A percentile compares a stretch with the other conserved stretches of the same genome.
phyloP scores from a whole-genome alignment of 2,113 vertebrate species.

The Cichladusa arquata region DNA sequence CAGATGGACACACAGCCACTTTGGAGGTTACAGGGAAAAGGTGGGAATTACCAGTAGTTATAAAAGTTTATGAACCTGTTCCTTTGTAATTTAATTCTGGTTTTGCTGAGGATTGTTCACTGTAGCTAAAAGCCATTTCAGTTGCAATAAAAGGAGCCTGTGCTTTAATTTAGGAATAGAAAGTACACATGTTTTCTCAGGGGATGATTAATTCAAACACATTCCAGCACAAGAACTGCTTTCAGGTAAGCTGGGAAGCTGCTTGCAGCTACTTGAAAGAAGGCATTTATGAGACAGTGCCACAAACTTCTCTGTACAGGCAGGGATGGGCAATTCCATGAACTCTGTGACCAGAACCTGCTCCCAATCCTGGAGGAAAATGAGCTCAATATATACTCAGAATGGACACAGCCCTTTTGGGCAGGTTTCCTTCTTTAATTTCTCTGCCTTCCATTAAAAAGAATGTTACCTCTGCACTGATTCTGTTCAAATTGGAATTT shows the following conservation, averaged over 20 bases:
- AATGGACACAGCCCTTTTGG: rapidly evolving
- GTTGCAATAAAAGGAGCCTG: neutral
- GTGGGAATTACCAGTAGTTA: neutral
- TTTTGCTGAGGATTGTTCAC: neutral
- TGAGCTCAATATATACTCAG: rapidly evolving
- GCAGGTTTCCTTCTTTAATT: neutral
- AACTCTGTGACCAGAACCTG: neutral
- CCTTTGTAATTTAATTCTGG: neutral
- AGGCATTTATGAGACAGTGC: neutral
- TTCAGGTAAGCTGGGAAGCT: neutral
- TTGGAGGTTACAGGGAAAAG: rapidly evolving
- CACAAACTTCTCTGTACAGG: rapidly evolving
- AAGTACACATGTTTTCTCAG: neutral
- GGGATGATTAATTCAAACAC: neutral
- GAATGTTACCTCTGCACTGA: neutral
- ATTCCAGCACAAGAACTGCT: neutral
- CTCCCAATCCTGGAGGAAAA: neutral
- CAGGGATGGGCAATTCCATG: neutral
- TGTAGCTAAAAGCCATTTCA: neutral
- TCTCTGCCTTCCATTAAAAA: neutral
- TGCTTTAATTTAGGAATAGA: neutral
- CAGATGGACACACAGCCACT: neutral
- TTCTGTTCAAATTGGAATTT: neutral
- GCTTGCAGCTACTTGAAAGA: neutral
- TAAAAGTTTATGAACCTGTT: neutral